Conservation (phyloP, 2,113 vertebrate species). For the Polyodon spathula region DNA sequence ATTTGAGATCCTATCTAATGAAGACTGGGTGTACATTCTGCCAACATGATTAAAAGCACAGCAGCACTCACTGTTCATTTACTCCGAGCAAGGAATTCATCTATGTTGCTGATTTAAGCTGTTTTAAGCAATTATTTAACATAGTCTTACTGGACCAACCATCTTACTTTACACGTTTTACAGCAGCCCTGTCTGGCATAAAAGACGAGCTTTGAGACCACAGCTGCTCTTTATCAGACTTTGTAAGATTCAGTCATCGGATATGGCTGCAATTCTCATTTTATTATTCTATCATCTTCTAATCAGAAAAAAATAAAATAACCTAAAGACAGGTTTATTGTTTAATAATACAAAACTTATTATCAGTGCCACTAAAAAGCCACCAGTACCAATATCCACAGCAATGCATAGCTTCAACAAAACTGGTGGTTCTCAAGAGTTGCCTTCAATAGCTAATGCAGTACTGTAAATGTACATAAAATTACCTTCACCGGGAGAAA, state of each 20-base stretch:
- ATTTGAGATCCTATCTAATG: neutral
- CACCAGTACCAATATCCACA: no score
- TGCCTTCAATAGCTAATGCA: no score
- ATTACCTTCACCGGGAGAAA: no score
- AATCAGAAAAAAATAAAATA: neutral
- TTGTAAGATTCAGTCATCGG: neutral
- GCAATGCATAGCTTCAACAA: no score
- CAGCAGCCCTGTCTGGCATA: slow-evolving; percentile 3
- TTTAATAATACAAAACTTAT: no score
- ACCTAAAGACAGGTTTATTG: no score
- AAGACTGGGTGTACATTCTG: neutral
- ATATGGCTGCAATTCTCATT: neutral
- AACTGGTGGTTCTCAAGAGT: no score
- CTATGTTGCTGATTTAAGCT: neutral
- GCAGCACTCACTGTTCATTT: slow-evolving; percentile 4
- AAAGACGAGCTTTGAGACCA: neutral
- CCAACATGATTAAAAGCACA: slow-evolving; percentile 1
- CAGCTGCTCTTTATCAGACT: neutral
- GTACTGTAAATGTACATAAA: no score
- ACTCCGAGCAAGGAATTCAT: slow-evolving; percentile 3
- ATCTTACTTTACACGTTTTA: neutral
- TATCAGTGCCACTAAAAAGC: no score
- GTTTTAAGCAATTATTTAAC: slow-evolving; percentile 8
- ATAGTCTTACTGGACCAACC: no score
- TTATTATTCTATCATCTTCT: neutral